phyloP scores from a whole-genome alignment of 2,888 invertebrate species.

The Andrena hattorfiana region DNA sequence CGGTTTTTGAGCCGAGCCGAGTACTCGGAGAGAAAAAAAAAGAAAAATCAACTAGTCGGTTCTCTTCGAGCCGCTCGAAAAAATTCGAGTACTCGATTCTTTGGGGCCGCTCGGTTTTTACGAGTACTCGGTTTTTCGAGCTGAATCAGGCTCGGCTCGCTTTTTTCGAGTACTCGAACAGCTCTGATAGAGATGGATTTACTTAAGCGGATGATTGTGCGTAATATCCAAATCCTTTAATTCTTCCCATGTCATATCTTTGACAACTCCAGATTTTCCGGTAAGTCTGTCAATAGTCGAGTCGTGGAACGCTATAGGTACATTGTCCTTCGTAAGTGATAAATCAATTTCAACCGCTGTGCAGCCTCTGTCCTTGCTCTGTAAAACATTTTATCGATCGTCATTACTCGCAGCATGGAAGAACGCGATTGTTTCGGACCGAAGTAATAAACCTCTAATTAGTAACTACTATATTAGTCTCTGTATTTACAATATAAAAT shows the following conservation, averaged over 20 bases:
- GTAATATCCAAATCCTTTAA: constrained; percentile 89
- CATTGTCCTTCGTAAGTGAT: constrained; percentile 90
- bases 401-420: neutral
- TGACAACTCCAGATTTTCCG: constrained; percentile 86
- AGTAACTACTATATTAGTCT: constrained; percentile 58
- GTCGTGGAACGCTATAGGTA: constrained; percentile 92
- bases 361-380: constrained; percentile 91
- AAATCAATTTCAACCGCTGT: constrained; percentile 92
- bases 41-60: no score
- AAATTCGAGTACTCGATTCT: no score
- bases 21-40: no score
- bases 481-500: constrained; percentile 30
- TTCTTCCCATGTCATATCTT: constrained; percentile 88
- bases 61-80: no score
- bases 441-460: constrained; percentile 37
- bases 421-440: neutral
- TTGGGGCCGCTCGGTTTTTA: no score
- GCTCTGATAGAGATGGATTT: constrained; percentile 70
- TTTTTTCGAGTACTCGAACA: no score
- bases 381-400: constrained; percentile 69
- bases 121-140: no score
- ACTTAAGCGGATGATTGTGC: constrained; percentile 90
- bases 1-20: no score
- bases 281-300: constrained; percentile 89
- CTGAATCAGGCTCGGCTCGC: no score